Evolutionary conservation across 1,140 invertebrate species (phyloP).

Genomic region (Aradophagus sp.): DNA sequence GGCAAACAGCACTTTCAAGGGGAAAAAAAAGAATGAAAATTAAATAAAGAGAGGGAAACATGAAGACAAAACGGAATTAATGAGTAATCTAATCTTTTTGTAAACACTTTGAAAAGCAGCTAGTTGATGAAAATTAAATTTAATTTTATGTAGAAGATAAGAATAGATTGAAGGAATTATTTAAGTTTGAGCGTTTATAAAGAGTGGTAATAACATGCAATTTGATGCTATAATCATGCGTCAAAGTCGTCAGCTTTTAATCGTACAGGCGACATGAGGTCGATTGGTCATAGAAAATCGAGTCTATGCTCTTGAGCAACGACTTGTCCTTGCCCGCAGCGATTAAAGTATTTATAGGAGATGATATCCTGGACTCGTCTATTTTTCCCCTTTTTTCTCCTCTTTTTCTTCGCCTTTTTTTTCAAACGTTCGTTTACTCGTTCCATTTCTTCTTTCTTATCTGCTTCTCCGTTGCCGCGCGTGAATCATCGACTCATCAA

Average conservation of each 20-base stretch:
- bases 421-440: slow-evolving; percentile 21
- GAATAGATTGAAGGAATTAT: slow-evolving; percentile 14
- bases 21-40: too few relatives aligned
- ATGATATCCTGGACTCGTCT: slow-evolving; percentile 58
- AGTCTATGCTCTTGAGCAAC: slow-evolving; percentile 53
- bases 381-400: too few relatives aligned
- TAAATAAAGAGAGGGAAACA: too few relatives aligned
- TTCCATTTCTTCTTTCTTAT: slow-evolving; percentile 34
- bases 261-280: slow-evolving; percentile 42
- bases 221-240: slow-evolving; percentile 44
- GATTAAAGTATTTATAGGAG: slow-evolving; percentile 61
- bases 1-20: too few relatives aligned
- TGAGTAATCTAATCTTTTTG: too few relatives aligned
- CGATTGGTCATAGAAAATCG: slow-evolving; percentile 52
- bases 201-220: slow-evolving; percentile 20
- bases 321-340: slow-evolving; percentile 59
- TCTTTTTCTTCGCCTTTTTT: slow-evolving; percentile 44
- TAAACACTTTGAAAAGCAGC: too few relatives aligned
- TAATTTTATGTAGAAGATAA: too few relatives aligned
- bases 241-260: slow-evolving; percentile 47
- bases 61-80: too few relatives aligned
- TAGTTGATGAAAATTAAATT: too few relatives aligned
- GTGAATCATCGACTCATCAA: slow-evolving; percentile 38
- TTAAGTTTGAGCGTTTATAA: slow-evolving; percentile 19
- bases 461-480: slow-evolving; percentile 17